phyloP scores from a whole-genome alignment of 2,888 invertebrate species.

The Coelopa pilipes region DNA sequence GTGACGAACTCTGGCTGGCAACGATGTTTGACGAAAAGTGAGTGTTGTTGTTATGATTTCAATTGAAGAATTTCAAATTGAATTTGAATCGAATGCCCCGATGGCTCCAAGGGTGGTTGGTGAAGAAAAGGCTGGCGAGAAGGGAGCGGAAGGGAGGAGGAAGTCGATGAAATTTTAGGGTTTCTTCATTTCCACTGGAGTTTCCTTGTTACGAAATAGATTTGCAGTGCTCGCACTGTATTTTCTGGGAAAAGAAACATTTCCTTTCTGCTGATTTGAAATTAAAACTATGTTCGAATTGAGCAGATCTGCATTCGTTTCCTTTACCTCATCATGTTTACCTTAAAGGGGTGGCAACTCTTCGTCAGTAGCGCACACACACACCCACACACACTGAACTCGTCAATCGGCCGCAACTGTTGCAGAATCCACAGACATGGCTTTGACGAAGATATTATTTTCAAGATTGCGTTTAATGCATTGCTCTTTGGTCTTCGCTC shows the following conservation, averaged over 20 bases:
- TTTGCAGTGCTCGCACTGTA: neutral
- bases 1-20: neutral
- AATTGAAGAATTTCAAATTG: slow-evolving; percentile 19
- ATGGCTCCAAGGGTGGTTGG: neutral
- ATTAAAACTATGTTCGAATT: neutral
- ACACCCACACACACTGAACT: no score
- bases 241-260: neutral
- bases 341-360: neutral
- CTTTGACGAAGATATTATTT: neutral
- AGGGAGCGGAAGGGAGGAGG: no score
- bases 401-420: slow-evolving; percentile 3
- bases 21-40: neutral
- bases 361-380: no score
- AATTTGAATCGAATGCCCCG: slow-evolving; percentile 10
- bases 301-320: neutral
- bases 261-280: neutral
- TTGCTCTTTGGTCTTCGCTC: neutral
- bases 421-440: slow-evolving; percentile 14
- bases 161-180: neutral
- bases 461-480: slow-evolving; percentile 15
- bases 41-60: slow-evolving; percentile 18
- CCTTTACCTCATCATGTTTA: neutral
- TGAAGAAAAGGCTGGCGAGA: no score
- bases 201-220: slow-evolving; percentile 1
- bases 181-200: neutral